Percentiles rank a stretch among this genome's conserved stretches.
Conservation (phyloP, 2,888 invertebrate species). For the Trichopoda pennipes region DNA sequence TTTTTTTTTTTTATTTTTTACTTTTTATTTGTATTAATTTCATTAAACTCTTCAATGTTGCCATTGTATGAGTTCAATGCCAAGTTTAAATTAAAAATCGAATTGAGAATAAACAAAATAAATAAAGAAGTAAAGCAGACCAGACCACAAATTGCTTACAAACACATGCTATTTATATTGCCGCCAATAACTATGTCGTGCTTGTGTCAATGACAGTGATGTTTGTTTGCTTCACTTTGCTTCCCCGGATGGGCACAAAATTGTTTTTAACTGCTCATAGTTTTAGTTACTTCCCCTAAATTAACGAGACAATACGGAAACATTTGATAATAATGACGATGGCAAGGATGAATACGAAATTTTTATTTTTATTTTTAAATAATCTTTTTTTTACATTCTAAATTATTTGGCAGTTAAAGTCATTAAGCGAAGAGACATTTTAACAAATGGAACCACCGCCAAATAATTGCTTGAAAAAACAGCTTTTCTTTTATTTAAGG, state of each 20-base stretch:
- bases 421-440: no score
- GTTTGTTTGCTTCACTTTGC: slow-evolving; percentile 3
- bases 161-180: neutral
- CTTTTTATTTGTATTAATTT: slow-evolving; percentile 22
- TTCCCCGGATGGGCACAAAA: neutral
- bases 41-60: slow-evolving; percentile 71
- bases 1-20: slow-evolving; percentile 25
- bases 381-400: no score
- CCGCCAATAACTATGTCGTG: slow-evolving; percentile 8
- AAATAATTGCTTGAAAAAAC: no score
- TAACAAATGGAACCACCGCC: no score
- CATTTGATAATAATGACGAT: slow-evolving; percentile 30
- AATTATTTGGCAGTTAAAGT: no score
- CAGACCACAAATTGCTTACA: slow-evolving; percentile 36
- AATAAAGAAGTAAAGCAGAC: slow-evolving; percentile 9
- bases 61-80: slow-evolving; percentile 79
- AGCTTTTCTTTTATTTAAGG: no score
- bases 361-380: no score
- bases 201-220: neutral
- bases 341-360: no score
- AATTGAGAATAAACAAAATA: slow-evolving; percentile 23
- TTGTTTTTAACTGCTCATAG: neutral
- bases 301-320: slow-evolving; percentile 54
- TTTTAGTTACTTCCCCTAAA: slow-evolving; percentile 12
- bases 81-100: slow-evolving; percentile 74